Evolutionary conservation across 2,797 vertebrate genomes (phyloP), one percentile per base, ranked within the genome.

Genomic region (Hippocampus kuda): DNA sequence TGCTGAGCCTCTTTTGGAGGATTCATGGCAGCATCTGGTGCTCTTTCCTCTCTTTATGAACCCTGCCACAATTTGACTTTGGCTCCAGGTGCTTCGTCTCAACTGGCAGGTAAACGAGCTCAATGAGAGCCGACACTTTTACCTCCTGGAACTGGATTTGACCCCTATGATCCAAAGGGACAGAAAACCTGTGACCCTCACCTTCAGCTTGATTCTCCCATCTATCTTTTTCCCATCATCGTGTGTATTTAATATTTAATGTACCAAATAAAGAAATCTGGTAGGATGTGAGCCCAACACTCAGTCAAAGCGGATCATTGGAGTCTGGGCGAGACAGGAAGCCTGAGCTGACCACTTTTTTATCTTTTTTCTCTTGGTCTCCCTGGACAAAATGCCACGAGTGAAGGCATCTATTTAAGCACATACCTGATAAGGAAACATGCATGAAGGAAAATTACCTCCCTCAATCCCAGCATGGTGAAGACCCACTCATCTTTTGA

Each of bases 241-340:
- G 97, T 96, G 94, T 93, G 94, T 93, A 95, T 95, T 97, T 95
- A 96, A 99, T 93, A 95, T 95, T 97, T 95, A 96, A 99, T 99
- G 94, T 97, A 93, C 93, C 92, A 92, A 78, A 93, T 30, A 93
- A 90, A 92, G 76, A 83, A 79, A 81, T 85, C 82, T 74, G 80
- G 78, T 77, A 85, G 81, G 83, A 82, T 84, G 84, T 81, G 84
- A 83, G 79, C 70, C 5, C 76, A 83, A 82, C 78, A 79, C 77
- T 84, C 75, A 84, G 81, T 72, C 80, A 38, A 77, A 82, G 85
- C 78, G 78, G 78, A 79, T 77, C 82, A 78, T 86, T 78, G 75
- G 83, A 80, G 77, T 75, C 63, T 13, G 74, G 76, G 81, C 77
- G 61, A 91, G 79, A 93, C 93, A 94, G 94, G 93, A 98, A 97